phyloP scores from a whole-genome alignment of 2,113 vertebrate genomes.

The Scomber colias region DNA sequence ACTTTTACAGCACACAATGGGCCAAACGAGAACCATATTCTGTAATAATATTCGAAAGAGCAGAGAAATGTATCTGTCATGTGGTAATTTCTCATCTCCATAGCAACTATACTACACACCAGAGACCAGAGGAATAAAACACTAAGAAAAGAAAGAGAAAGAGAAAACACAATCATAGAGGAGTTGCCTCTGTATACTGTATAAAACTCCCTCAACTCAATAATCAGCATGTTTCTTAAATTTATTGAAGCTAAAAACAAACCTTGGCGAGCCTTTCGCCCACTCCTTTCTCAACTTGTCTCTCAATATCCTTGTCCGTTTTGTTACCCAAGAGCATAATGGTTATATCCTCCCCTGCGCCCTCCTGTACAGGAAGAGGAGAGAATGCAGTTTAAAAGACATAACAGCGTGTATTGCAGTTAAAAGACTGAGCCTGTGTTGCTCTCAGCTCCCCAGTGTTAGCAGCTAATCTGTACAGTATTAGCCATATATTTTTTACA shows the following conservation, averaged over 20 bases:
- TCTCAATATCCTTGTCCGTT: slow-evolving; percentile 88
- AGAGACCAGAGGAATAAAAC: slow-evolving; percentile 11
- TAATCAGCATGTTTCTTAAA: neutral
- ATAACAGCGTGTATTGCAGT: neutral
- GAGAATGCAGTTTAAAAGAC: neutral
- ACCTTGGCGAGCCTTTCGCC: slow-evolving; percentile 91
- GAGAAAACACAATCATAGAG: neutral
- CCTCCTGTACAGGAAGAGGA: slow-evolving; percentile 83
- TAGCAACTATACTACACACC: neutral
- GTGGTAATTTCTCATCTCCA: slow-evolving; percentile 19
- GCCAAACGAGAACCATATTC: neutral
- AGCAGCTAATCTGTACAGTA: neutral
- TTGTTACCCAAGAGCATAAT: slow-evolving; percentile 94
- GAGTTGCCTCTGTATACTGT: neutral
- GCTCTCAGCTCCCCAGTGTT: neutral
- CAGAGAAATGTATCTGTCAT: slow-evolving; percentile 4
- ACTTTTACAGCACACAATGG: neutral
- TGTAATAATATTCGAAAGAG: neutral
- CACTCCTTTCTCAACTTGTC: slow-evolving; percentile 85
- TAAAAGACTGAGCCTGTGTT: neutral
- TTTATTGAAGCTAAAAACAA: neutral
- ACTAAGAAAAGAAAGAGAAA: neutral
- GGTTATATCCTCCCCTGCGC: slow-evolving; percentile 87
- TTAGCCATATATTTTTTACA: neutral
- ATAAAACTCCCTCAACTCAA: neutral